Evolutionary conservation across 2,797 vertebrate species (phyloP), one percentile per base, ranked within the genome.

Genomic region (Podarcis lilfordi): DNA sequence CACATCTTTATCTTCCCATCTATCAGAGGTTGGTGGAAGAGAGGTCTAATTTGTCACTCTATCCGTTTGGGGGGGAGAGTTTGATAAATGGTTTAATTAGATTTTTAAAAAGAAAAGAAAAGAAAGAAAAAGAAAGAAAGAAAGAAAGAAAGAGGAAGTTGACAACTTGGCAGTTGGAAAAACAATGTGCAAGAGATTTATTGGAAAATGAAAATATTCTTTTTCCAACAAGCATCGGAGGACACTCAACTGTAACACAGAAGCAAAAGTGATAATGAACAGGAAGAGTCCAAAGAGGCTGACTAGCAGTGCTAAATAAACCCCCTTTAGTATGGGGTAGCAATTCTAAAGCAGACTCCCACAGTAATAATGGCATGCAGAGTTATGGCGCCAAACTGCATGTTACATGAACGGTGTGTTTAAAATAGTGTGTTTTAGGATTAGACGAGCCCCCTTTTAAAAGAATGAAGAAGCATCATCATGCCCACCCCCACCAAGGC

Each of bases 71-170:
- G 88, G 19, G 25, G 59, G 90, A 91, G 94, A 93, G 87, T 88
- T 91, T 96, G 94, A 97, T 95, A 95, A 96, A 97, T 97, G 91
- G 81, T 91, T 96, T 95, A 95, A 96, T 95, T 96, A 93, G 79
- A 91, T 89, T 88, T 55, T 55, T 15, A 0, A 55, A 29, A 61
- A 89, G 92, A 84, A 50, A n/a, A 93, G 74, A 59, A 23, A 45
- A 45, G 43, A 43, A 43, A 43, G 43, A 43, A 43, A 45, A 45
- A 50, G 45, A 50, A 50, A 50, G 59, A 61, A 45, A 43, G 43
- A 45, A 45, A 10, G 9, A 45, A 45, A 50, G 45, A 55, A 55
- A 55, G 61, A 64, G 5, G 89, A 96, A 95, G 93, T 94, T 90
- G 82, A 93, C 89, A 92, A 89, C 37, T 50, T 40, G 66, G 92